Evolutionary conservation across 2,797 vertebrate genomes (phyloP), one percentile per base, ranked within the genome.

Genomic region (Parambassis ranga): DNA sequence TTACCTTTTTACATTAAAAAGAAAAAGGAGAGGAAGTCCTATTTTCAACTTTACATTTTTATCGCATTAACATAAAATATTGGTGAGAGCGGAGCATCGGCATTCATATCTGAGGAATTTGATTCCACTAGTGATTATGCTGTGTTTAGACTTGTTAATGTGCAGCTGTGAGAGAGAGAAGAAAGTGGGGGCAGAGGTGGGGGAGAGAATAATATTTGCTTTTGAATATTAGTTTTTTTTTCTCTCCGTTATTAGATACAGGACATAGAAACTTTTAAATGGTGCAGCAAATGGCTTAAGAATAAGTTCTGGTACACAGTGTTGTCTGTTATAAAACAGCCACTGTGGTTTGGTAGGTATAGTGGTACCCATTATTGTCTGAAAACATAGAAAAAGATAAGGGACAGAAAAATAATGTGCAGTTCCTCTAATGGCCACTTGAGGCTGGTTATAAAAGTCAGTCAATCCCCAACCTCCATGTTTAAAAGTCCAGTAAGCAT

Each of bases 1-100:
- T 93, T 93, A 94, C 94, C 92, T 94, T 92, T n/a, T 93, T 92
- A 94, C 90, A 92, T 93, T 90, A 83, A 57, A 91, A 93, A 36
- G 16, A 41, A 93, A 91, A 87, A 59, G 39, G 56, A 15, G 50
- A 74, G 20, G 86, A 69, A 57, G 82, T 78, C 90, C 80, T 93
- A 87, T 94, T 93, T 94, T 89, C 87, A 92, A 92, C 93, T 91
- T 89, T 92, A 88, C 90, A 88, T 93, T 95, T 95, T 94, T 94
- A 93, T 94, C 94, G 91, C 87, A 94, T 94, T 92, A 93, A 89
- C 93, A 76, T 90, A 71, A 89, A 91, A 83, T 92, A 90, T 93
- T 94, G 91, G 87, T 20, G 81, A 30, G 60, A 56, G 67, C 72
- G n/a, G 15, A n/a, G 88, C 85, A 76, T 88, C 91, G 77, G 87